Conservation (phyloP, 1,140 invertebrate genomes). For the Leucophenga varia region DNA sequence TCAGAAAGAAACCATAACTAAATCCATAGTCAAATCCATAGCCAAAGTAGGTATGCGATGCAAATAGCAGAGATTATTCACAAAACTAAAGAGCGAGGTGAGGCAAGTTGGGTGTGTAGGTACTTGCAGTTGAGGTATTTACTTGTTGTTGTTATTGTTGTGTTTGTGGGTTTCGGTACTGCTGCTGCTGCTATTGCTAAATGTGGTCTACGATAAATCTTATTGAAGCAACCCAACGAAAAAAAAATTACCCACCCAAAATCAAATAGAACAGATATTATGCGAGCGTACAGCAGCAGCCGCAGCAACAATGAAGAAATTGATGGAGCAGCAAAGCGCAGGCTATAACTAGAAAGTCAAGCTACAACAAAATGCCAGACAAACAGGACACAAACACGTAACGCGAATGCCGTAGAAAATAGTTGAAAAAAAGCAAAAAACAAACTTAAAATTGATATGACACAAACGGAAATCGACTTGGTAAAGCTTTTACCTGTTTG, state of each 20-base stretch:
- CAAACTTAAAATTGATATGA: not conserved
- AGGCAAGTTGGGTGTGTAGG: too few relatives aligned
- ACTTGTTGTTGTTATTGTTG: too few relatives aligned
- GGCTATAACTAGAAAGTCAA: conserved; percentile 40
- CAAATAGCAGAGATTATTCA: conserved; percentile 54
- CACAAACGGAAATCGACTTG: conserved; percentile 46
- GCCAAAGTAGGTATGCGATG: conserved; percentile 53
- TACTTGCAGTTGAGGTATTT: conserved; percentile 4
- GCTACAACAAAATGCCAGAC: too few relatives aligned
- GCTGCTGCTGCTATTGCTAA: too few relatives aligned
- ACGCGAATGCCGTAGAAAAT: conserved; percentile 1
- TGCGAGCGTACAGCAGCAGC: too few relatives aligned
- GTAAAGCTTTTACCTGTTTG: conserved; percentile 42
- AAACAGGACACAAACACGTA: not conserved
- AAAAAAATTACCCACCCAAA: too few relatives aligned
- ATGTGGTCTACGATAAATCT: too few relatives aligned
- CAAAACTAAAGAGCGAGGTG: too few relatives aligned
- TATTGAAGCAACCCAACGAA: conserved; percentile 17
- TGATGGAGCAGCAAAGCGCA: too few relatives aligned
- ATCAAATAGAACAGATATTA: conserved; percentile 54
- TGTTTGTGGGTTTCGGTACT: too few relatives aligned
- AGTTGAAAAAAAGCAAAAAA: not conserved
- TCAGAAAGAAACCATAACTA: conserved; percentile 51
- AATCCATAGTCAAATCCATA: conserved; percentile 49
- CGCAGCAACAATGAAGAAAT: too few relatives aligned